phyloP scores from a whole-genome alignment of 2,797 vertebrate genomes.

The Sternarchorhynchus goeldii region DNA sequence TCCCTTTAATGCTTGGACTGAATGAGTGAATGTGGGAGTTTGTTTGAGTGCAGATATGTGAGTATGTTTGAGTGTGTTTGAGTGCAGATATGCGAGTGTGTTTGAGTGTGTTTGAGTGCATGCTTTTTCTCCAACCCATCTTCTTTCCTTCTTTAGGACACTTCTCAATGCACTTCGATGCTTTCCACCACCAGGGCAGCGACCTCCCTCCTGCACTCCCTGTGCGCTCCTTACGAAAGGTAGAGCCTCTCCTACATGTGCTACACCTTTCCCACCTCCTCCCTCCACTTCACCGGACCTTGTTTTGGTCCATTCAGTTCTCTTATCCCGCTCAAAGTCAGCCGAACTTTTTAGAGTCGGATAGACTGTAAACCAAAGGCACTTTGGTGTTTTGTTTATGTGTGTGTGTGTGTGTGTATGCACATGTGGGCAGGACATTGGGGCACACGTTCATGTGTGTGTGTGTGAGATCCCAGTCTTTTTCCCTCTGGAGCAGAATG shows the following conservation, averaged over 20 bases:
- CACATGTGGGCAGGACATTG: background rate
- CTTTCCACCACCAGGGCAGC: conserved; percentile 93
- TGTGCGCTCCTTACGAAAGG: conserved; percentile 94
- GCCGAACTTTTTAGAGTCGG: background rate
- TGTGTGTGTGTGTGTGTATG: conserved; percentile 13
- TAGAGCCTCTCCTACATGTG: conserved; percentile 64
- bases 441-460: too few relatives aligned
- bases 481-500: background rate
- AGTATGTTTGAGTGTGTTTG: conserved; percentile 16
- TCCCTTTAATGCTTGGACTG: conserved; percentile 23
- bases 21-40: conserved; percentile 20
- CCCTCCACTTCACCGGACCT: conserved; percentile 5
- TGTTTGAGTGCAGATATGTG: background rate
- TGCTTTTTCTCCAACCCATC: conserved; percentile 49
- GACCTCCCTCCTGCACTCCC: conserved; percentile 93
- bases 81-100: conserved; percentile 15
- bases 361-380: background rate
- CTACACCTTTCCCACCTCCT: background rate
- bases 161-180: conserved; percentile 97
- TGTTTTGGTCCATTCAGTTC: background rate
- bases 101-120: background rate
- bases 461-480: background rate
- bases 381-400: background rate
- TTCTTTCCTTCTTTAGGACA: conserved; percentile 80
- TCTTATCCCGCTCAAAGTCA: background rate